phyloP scores from a whole-genome alignment of 2,113 vertebrate species.

The Myanophis thanlyinensis region DNA sequence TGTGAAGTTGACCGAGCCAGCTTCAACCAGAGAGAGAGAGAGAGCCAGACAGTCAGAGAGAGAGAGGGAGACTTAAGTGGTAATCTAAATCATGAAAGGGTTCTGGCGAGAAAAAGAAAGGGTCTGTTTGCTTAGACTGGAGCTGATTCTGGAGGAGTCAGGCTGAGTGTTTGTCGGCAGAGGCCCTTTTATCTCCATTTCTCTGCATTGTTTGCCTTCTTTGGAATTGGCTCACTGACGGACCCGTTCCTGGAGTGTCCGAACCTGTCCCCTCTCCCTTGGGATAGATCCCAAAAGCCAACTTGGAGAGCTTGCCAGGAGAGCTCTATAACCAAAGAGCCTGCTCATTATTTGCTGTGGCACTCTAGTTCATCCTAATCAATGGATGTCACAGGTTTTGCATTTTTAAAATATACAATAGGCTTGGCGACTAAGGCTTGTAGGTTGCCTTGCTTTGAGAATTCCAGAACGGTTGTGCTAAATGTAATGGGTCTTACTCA shows the following conservation, averaged over 20 bases:
- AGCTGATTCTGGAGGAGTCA: slow-evolving; percentile 9
- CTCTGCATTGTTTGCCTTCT: not conserved
- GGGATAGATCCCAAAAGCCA: not conserved
- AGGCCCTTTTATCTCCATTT: slow-evolving; percentile 22
- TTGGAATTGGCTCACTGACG: not conserved
- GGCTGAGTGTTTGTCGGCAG: slow-evolving; percentile 13
- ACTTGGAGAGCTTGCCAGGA: not conserved
- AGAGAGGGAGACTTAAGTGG: slow-evolving; percentile 28
- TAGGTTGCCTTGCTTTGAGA: not conserved
- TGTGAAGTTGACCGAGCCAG: slow-evolving; percentile 70
- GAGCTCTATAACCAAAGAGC: not conserved
- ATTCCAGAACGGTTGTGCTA: not conserved
- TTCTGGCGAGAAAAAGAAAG: slow-evolving; percentile 6
- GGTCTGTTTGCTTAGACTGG: not conserved
- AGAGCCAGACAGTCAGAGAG: slow-evolving; percentile 40
- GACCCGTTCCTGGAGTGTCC: not conserved
- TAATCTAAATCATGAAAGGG: slow-evolving; percentile 20
- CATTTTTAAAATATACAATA: not conserved
- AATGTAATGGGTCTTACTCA: not conserved
- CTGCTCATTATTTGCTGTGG: not conserved
- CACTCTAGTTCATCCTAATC: not conserved
- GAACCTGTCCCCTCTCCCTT: not conserved
- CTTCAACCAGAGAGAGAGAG: slow-evolving; percentile 48
- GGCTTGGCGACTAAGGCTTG: not conserved
- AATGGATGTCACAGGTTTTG: not conserved